A percentile compares a stretch with the other conserved stretches of the same genome.
Conservation (phyloP, 2,113 vertebrate genomes). For the Sporophila hypoxantha region DNA sequence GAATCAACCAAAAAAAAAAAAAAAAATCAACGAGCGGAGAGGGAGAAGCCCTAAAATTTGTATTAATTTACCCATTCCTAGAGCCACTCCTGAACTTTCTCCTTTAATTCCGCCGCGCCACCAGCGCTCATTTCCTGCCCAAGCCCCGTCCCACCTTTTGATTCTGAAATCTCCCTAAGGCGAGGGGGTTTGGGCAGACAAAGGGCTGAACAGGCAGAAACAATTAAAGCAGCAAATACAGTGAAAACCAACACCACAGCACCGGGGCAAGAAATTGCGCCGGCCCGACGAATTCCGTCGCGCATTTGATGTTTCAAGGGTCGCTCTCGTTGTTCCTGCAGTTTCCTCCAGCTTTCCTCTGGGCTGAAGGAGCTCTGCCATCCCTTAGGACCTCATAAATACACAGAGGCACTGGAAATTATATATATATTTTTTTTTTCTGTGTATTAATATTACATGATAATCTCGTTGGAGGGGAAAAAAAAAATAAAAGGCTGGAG, state of each 20-base stretch:
- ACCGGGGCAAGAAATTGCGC: slow-evolving; percentile 37
- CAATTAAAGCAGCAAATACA: slow-evolving; percentile 77
- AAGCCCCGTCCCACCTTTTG: slow-evolving; percentile 65
- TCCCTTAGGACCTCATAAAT: slow-evolving; percentile 65
- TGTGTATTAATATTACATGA: slow-evolving; percentile 59
- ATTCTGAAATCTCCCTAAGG: slow-evolving; percentile 70
- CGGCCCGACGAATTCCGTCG: not conserved
- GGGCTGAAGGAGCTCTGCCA: slow-evolving; percentile 26
- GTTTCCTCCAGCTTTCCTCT: slow-evolving; percentile 48
- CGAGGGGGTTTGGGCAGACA: slow-evolving; percentile 67
- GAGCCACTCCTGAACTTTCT: slow-evolving; percentile 48
- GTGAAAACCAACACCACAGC: slow-evolving; percentile 65
- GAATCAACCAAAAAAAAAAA: not conserved
- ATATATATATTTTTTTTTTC: too few relatives aligned
- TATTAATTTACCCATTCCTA: not conserved
- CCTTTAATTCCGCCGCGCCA: slow-evolving; percentile 52
- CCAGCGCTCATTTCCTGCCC: slow-evolving; percentile 74
- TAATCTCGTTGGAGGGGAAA: slow-evolving; percentile 19
- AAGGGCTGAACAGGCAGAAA: slow-evolving; percentile 75
- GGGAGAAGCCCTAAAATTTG: not conserved
- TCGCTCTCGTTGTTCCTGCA: not conserved
- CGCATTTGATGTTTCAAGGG: slow-evolving; percentile 53
- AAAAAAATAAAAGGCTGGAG: not conserved
- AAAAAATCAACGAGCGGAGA: not conserved
- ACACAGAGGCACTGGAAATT: slow-evolving; percentile 55